Conservation (phyloP, 2,113 vertebrate species). For the Pyxicephalus adspersus region DNA sequence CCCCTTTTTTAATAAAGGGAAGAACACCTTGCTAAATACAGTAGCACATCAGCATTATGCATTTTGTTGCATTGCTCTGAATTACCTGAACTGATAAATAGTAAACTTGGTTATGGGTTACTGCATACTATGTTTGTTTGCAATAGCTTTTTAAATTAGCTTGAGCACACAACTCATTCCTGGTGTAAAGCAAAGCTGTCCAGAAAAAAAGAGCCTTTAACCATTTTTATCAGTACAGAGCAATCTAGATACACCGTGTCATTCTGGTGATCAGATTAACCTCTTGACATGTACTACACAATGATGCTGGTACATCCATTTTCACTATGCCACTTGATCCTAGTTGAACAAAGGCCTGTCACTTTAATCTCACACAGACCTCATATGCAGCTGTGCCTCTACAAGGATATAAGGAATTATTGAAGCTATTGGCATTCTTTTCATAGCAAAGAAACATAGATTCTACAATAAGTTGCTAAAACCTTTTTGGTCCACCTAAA, state of each 20-base stretch:
- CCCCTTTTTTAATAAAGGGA: no score
- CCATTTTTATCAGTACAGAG: slow-evolving; percentile 2
- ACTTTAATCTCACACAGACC: slow-evolving; percentile 36
- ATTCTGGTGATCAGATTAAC: slow-evolving; percentile 35
- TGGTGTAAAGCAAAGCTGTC: neutral
- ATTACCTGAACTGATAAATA: no score
- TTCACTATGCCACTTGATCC: slow-evolving; percentile 54
- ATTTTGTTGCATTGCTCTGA: no score
- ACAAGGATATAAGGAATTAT: neutral
- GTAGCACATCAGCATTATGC: no score
- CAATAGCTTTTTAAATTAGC: no score
- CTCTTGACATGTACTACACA: slow-evolving; percentile 37
- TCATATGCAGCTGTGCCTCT: neutral
- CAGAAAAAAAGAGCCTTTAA: slow-evolving; percentile 22
- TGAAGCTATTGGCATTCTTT: no score
- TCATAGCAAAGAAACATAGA: no score
- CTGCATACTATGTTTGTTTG: no score
- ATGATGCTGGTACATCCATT: slow-evolving; percentile 50
- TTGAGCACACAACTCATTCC: neutral
- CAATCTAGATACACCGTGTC: slow-evolving; percentile 39
- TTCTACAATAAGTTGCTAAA: no score
- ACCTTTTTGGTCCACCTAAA: no score
- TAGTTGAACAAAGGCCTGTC: slow-evolving; percentile 46
- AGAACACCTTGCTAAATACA: no score
- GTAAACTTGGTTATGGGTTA: no score